Conservation (phyloP, 2,888 invertebrate species). For the Entomobrya multifasciata region DNA sequence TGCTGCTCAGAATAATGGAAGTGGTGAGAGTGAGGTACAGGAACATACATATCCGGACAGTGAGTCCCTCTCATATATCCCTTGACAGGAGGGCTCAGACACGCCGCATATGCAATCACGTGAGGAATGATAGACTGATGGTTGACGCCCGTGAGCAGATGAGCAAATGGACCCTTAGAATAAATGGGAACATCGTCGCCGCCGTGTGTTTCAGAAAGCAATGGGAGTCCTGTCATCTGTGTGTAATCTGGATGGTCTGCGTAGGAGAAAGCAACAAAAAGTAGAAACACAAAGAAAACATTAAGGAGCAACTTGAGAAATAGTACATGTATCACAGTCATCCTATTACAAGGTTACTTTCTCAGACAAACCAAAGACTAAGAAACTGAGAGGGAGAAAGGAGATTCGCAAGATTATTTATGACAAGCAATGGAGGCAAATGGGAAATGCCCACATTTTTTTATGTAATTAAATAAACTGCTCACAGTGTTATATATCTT, state of each 20-base stretch:
- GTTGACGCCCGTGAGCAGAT: conserved; percentile 87
- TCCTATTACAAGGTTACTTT: not conserved
- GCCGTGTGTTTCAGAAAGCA: conserved; percentile 74
- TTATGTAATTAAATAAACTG: conserved; percentile 62
- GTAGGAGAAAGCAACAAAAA: not conserved
- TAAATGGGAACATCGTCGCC: conserved; percentile 86
- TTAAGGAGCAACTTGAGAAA: not conserved
- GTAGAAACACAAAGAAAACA: not conserved
- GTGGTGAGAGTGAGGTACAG: conserved; percentile 8
- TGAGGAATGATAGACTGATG: conserved; percentile 77
- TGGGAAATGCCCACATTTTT: conserved; percentile 56
- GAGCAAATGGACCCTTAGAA: conserved; percentile 91
- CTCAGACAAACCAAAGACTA: not conserved
- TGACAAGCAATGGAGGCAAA: conserved; percentile 40
- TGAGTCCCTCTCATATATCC: conserved; percentile 54
- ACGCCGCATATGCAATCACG: conserved; percentile 70
- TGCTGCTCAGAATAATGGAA: conserved; percentile 20
- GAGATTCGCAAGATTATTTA: conserved; percentile 57
- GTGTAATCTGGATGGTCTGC: conserved; percentile 75
- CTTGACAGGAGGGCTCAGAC: conserved; percentile 66
- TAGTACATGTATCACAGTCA: not conserved
- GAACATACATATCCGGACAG: conserved; percentile 40
- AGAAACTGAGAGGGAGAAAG: too few relatives aligned
- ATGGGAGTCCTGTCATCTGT: conserved; percentile 75
- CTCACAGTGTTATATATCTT: not conserved